Percentiles rank a stretch among this genome's conserved stretches.
Conservation (phyloP, 1,140 invertebrate genomes). For the Zaprionus africanus region DNA sequence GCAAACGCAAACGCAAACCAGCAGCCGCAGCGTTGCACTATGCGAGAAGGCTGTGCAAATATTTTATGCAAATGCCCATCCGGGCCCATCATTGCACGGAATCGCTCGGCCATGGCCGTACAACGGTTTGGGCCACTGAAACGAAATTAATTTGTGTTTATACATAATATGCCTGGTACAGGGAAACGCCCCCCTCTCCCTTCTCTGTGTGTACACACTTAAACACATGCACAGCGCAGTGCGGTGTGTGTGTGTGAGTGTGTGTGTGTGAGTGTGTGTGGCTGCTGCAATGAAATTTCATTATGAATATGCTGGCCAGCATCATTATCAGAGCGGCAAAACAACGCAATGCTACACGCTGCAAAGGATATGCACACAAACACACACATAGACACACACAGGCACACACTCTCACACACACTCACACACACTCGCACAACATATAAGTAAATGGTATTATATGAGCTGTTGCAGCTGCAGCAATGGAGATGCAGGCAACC, state of each 20-base stretch:
- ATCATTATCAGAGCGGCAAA: slow-evolving; percentile 81
- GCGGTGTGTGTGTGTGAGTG: slow-evolving; percentile 34
- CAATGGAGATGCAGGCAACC: slow-evolving; percentile 38
- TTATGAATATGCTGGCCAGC: slow-evolving; percentile 81
- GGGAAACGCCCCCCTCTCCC: slow-evolving; percentile 31
- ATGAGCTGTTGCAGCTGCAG: slow-evolving; percentile 59
- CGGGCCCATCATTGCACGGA: slow-evolving; percentile 67
- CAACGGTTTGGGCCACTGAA: slow-evolving; percentile 81
- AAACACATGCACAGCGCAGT: slow-evolving; percentile 41
- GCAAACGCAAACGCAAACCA: slow-evolving; percentile 15
- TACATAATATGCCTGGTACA: slow-evolving; percentile 81
- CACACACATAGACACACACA: slow-evolving; percentile 28
- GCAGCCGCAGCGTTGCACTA: slow-evolving; percentile 67
- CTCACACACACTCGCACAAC: not conserved
- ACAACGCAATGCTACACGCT: slow-evolving; percentile 75
- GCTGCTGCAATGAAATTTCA: slow-evolving; percentile 79
- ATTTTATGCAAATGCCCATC: slow-evolving; percentile 83
- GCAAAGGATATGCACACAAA: slow-evolving; percentile 73
- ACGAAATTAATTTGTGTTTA: slow-evolving; percentile 84
- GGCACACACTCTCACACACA: slow-evolving; percentile 9
- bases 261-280: slow-evolving; percentile 45
- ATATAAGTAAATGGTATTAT: slow-evolving; percentile 75
- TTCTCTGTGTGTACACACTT: slow-evolving; percentile 52
- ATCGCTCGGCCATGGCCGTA: slow-evolving; percentile 54
- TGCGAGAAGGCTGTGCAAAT: slow-evolving; percentile 80